Evolutionary conservation across 2,888 invertebrate species (phyloP).

Genomic region (Pecten maximus): DNA sequence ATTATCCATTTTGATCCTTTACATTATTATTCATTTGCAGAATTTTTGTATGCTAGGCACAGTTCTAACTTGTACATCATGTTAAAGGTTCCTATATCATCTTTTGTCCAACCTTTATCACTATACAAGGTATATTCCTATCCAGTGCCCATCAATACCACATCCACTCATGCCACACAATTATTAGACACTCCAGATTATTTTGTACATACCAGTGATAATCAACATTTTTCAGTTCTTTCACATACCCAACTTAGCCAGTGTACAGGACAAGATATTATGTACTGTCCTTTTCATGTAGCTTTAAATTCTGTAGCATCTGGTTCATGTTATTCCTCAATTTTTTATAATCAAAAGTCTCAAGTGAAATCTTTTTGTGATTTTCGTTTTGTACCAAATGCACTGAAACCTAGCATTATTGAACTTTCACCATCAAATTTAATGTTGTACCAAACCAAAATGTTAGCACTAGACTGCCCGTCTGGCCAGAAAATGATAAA

Average conservation of each 20-base stretch:
- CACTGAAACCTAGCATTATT: neutral
- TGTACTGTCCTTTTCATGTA: conserved; percentile 36
- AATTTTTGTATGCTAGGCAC: conserved; percentile 36
- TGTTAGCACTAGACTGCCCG: conserved; percentile 37
- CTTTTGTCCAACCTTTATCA: conserved; percentile 37
- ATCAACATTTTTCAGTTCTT: neutral
- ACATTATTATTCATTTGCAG: conserved; percentile 38
- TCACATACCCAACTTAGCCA: neutral
- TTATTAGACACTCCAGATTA: conserved; percentile 30
- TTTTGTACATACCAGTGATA: conserved; percentile 30
- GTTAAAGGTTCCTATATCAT: conserved; percentile 40
- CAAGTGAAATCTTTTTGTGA: conserved; percentile 36
- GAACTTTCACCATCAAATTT: conserved; percentile 36
- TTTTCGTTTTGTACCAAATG: conserved; percentile 39
- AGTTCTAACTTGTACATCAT: conserved; percentile 35
- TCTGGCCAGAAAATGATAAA: conserved; percentile 36
- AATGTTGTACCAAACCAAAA: conserved; percentile 36
- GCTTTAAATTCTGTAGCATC: conserved; percentile 31
- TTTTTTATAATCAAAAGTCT: conserved; percentile 39
- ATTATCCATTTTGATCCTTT: conserved; percentile 35
- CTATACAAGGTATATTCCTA: conserved; percentile 38
- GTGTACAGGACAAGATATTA: conserved; percentile 19
- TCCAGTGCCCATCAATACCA: conserved; percentile 10
- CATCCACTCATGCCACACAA: conserved; percentile 27
- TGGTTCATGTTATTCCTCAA: conserved; percentile 35